Conservation (phyloP, 64 coral and sea anemone species). For the Pocillopora damicornis region DNA sequence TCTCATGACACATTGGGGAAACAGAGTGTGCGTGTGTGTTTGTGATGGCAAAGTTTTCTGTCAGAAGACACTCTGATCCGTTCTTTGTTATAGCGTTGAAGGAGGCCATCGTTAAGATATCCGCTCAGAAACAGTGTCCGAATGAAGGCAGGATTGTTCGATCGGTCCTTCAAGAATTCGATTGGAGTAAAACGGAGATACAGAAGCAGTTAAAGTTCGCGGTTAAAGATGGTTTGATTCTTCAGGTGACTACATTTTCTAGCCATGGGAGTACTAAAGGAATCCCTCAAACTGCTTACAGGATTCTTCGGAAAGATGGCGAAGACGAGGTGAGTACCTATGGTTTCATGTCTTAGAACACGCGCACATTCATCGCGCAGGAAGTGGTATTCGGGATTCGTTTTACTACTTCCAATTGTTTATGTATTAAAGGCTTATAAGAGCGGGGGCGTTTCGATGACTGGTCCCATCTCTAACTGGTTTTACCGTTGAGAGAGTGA, state of each 20-base stretch:
- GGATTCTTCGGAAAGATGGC: constrained; percentile 49
- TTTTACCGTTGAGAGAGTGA: background rate
- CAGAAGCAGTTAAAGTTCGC: constrained; percentile 93
- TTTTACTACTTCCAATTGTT: constrained; percentile 26
- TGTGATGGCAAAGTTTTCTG: constrained; percentile 82
- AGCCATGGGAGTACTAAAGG: constrained; percentile 93
- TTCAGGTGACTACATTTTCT: constrained; percentile 77
- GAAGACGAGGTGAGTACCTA: constrained; percentile 51
- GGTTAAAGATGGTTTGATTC: constrained; percentile 89
- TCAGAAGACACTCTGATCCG: constrained; percentile 80
- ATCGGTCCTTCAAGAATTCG: constrained; percentile 75
- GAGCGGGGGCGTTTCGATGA: constrained; percentile 29
- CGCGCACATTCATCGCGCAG: background rate
- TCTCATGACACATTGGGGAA: background rate
- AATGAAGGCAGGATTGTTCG: constrained; percentile 88
- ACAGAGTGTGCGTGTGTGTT: constrained; percentile 14
- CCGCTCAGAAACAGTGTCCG: constrained; percentile 96
- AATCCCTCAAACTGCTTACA: constrained; percentile 82
- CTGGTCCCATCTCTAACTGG: background rate
- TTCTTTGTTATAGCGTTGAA: constrained; percentile 74
- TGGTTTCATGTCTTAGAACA: constrained; percentile 26
- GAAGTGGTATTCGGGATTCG: background rate
- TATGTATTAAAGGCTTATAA: constrained; percentile 32
- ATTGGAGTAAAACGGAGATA: constrained; percentile 82
- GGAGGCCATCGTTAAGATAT: constrained; percentile 76